Evolutionary conservation across 1,140 invertebrate species (phyloP), one percentile per base, ranked within the genome.

Genomic region (Oryctes rhinoceros): DNA sequence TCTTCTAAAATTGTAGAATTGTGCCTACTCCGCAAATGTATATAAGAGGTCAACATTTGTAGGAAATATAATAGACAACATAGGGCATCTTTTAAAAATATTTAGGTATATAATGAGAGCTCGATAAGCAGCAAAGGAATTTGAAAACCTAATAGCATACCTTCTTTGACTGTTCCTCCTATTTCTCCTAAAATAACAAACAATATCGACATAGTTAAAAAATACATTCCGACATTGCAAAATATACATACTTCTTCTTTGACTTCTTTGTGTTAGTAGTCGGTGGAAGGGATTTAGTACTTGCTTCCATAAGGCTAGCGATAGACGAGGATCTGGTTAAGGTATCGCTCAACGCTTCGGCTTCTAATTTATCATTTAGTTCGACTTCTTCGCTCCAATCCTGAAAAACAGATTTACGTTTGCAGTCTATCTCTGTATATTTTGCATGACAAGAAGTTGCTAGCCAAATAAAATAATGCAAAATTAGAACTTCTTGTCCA

Each of bases 331-430:
- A 91, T 78, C 90, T 84, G 10, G 87, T 87, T 67, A 87, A 18
- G n/a, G 85, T 83, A 80, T 87, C 89, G 82, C 90, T 91, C 48
- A 89, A 84, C 79, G 86, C 86, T 85, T 90, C 90, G 44, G 87
- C 87, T 84, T 90, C 88, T 39, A 89, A 80, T 80, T 86, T 86
- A 78, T 89, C 88, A 79, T 86, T 86, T 37, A 90, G 80, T 85
- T 91, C 90, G 78, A 91, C 90, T 85, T 91, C 90, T 84, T 91
- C 90, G 80, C 88, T 89, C 90, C 90, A 91, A 85, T 91, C 89
- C 89, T 90, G 75, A 20, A 76, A 24, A 24, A 76, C n/a, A 35
- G 9, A 11, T 5, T 35, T 35, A 71, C 9, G 15, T 71, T 71
- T 67, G 24, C 24, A 2, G 24, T 30, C 24, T 30, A 30, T 30